Evolutionary conservation across 1,140 invertebrate genomes (phyloP).

Genomic region (Holotrichia oblita): DNA sequence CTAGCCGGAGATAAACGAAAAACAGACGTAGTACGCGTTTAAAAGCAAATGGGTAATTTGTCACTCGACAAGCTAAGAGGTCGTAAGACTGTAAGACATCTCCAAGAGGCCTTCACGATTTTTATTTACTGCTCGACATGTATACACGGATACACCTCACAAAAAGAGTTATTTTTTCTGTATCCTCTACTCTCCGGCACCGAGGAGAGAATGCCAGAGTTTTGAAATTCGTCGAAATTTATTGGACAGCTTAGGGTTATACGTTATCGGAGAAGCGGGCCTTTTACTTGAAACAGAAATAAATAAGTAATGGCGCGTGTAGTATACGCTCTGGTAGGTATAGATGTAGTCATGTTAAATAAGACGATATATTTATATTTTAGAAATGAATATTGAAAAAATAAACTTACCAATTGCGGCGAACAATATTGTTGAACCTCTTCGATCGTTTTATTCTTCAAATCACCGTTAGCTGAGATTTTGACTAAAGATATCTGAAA

Average conservation of each 20-base stretch:
- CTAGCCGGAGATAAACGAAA: too few species aligned
- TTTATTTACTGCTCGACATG: not conserved
- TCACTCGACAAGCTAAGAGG: not conserved
- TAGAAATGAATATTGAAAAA: too few species aligned
- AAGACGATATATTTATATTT: too few species aligned
- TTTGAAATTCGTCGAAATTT: not conserved
- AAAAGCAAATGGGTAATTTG: not conserved
- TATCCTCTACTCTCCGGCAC: not conserved
- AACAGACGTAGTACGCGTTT: too few species aligned
- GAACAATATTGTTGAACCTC: slow-evolving; percentile 68
- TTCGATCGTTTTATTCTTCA: slow-evolving; percentile 64
- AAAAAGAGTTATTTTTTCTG: not conserved
- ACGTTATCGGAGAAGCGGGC: not conserved
- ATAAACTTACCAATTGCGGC: slow-evolving; percentile 64
- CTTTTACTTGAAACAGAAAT: not conserved
- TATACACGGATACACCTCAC: too few species aligned
- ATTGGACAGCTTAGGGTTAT: not conserved
- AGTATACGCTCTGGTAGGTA: too few species aligned
- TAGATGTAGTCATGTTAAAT: too few species aligned
- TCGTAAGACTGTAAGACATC: not conserved
- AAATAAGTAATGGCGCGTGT: too few species aligned
- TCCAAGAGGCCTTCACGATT: not conserved
- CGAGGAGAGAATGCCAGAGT: not conserved
- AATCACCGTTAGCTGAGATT: slow-evolving; percentile 63
- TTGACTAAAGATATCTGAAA: slow-evolving; percentile 67